Percentiles rank a stretch among this genome's conserved stretches.
These are phyloP conservation scores for Ochlodes sylvanus DNA, from an alignment of 2,888 invertebrate species.

Conservation along the genomic window DNA sequence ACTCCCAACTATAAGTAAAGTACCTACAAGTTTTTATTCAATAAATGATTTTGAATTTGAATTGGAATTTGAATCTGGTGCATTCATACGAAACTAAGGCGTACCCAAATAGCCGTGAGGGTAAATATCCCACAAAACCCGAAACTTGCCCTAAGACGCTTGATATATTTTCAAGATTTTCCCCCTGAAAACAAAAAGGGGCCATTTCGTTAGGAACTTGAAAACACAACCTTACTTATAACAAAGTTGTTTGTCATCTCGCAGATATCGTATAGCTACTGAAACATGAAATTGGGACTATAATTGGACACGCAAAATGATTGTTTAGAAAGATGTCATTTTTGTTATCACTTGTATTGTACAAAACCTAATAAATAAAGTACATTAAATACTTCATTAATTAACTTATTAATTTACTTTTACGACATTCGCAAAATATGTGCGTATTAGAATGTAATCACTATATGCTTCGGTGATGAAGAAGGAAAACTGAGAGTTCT, in stretches of 20 bases:
- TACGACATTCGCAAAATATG: no score
- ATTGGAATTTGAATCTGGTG: no score
- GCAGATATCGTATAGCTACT: slow-evolving; percentile 7
- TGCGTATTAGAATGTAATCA: no score
- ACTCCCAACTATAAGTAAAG: no score
- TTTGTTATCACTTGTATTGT: background rate
- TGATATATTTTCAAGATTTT: no score
- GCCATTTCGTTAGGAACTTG: background rate
- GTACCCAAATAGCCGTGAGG: background rate
- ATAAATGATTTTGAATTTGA: no score
- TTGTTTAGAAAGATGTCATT: background rate
- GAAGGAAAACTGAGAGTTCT: no score
- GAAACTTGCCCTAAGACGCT: background rate
- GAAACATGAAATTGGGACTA: slow-evolving; percentile 13
- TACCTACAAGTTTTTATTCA: no score
- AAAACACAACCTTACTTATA: background rate
- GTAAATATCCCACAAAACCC: background rate
- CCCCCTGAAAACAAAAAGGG: background rate
- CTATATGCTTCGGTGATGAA: no score
- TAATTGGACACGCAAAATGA: slow-evolving; percentile 9
- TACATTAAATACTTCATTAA: no score
- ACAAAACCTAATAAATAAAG: no score
- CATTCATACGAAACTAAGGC: background rate
- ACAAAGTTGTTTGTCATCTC: slow-evolving; percentile 8
- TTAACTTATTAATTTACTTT: no score